A percentile compares a stretch with the other conserved stretches of the same genome.
Evolutionary conservation across 2,113 vertebrate genomes (phyloP).

Genomic region (Gobio gobio): DNA sequence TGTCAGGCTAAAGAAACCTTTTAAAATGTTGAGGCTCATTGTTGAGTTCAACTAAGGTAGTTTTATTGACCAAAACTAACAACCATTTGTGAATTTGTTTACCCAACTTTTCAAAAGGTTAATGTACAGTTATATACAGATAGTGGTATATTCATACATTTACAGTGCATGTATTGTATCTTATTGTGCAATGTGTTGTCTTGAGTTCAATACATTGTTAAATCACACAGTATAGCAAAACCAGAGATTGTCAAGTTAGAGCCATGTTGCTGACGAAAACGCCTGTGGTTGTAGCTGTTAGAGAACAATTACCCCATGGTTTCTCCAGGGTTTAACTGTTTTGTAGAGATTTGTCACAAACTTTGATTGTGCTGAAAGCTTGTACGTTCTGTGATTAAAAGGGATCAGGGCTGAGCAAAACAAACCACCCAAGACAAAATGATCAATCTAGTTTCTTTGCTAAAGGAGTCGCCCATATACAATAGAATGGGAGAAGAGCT

Average conservation of each 20-base stretch:
- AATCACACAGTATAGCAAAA: background rate
- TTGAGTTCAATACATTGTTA: conserved; percentile 17
- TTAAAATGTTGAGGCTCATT: background rate
- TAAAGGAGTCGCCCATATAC: background rate
- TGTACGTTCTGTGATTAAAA: conserved; percentile 3
- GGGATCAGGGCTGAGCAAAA: conserved; percentile 14
- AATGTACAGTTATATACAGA: background rate
- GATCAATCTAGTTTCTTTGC: background rate
- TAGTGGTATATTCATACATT: too few species aligned
- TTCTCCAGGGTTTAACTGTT: background rate
- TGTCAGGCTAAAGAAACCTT: background rate
- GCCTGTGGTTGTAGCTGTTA: conserved; percentile 1
- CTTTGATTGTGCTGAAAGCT: background rate
- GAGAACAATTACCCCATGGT: background rate
- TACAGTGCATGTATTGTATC: background rate
- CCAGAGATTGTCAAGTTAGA: conserved; percentile 25
- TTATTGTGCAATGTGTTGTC: background rate
- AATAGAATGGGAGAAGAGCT: background rate
- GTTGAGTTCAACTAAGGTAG: background rate
- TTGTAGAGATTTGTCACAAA: conserved; percentile 5
- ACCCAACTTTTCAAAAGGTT: background rate
- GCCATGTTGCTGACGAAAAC: background rate
- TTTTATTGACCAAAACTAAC: background rate
- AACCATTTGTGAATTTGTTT: background rate
- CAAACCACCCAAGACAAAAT: conserved; percentile 11